Evolutionary conservation across 2,797 vertebrate genomes (phyloP).

Genomic region (Tragopan temminckii): DNA sequence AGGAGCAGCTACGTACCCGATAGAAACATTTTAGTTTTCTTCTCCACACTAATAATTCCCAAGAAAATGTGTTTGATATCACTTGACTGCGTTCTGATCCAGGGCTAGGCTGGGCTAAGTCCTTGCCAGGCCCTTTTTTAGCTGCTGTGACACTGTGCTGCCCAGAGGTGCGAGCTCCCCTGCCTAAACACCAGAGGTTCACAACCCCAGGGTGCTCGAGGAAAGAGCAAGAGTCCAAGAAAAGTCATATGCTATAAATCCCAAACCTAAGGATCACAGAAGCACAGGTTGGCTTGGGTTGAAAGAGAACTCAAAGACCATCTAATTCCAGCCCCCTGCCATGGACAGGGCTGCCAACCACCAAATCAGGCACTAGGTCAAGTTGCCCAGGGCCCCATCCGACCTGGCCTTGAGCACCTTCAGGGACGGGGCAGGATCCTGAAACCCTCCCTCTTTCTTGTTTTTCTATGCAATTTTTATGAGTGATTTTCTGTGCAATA

Average conservation of each 20-base stretch:
- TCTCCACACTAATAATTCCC: fast-evolving
- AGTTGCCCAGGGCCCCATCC: too few relatives aligned
- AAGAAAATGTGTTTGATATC: neutral
- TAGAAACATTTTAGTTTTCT: neutral
- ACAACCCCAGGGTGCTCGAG: fast-evolving
- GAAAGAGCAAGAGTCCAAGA: neutral
- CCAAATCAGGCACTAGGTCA: too few relatives aligned
- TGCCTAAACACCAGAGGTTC: fast-evolving
- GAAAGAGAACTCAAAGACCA: too few relatives aligned
- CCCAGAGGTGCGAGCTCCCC: neutral
- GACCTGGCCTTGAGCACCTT: neutral
- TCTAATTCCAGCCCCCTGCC: too few relatives aligned
- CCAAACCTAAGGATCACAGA: neutral
- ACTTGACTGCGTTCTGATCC: neutral
- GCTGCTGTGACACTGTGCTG: neutral
- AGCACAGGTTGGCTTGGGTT: too few relatives aligned
- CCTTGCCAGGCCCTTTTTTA: neutral
- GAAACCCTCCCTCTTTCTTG: neutral
- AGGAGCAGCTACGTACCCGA: neutral
- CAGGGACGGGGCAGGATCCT: neutral
- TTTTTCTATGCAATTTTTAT: neutral
- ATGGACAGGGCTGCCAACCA: too few relatives aligned
- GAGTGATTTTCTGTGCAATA: neutral
- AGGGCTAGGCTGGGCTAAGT: neutral
- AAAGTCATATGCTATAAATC: neutral